Conservation (phyloP, 2,113 vertebrate genomes). For the Platanista minor region DNA sequence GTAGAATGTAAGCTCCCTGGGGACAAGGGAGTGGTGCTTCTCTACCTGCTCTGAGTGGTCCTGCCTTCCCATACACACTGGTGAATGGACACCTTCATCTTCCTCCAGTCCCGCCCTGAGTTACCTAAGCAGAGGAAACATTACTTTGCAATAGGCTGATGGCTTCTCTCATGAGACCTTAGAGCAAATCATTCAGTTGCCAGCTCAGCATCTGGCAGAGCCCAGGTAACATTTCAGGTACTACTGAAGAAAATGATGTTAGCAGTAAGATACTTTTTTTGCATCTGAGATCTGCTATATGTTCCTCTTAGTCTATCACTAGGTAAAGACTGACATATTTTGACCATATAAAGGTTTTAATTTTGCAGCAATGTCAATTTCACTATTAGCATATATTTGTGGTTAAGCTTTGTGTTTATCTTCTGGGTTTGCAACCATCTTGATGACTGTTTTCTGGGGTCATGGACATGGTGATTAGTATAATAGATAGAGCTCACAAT, state of each 20-base stretch:
- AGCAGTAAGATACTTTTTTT: not conserved
- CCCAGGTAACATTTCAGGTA: not conserved
- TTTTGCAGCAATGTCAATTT: not conserved
- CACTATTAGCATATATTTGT: not conserved
- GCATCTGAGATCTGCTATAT: not conserved
- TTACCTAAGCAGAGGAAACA: not conserved
- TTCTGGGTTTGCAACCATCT: not conserved
- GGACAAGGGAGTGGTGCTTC: not conserved
- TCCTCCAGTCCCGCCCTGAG: not conserved
- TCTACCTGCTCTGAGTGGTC: not conserved
- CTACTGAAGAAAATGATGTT: not conserved
- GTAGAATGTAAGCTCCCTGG: not conserved
- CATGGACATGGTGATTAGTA: not conserved
- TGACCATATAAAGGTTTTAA: not conserved
- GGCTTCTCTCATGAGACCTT: conserved; percentile 10
- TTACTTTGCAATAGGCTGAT: conserved; percentile 14
- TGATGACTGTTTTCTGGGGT: not conserved
- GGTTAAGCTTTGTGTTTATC: not conserved
- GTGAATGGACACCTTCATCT: not conserved
- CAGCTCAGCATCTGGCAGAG: conserved; percentile 16
- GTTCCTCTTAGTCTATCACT: not conserved
- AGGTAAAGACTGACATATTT: not conserved
- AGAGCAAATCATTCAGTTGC: conserved; percentile 20
- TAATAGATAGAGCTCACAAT: not conserved
- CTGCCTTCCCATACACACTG: not conserved